phyloP scores from a whole-genome alignment of 2,888 invertebrate genomes.

The Cantharis rufa region DNA sequence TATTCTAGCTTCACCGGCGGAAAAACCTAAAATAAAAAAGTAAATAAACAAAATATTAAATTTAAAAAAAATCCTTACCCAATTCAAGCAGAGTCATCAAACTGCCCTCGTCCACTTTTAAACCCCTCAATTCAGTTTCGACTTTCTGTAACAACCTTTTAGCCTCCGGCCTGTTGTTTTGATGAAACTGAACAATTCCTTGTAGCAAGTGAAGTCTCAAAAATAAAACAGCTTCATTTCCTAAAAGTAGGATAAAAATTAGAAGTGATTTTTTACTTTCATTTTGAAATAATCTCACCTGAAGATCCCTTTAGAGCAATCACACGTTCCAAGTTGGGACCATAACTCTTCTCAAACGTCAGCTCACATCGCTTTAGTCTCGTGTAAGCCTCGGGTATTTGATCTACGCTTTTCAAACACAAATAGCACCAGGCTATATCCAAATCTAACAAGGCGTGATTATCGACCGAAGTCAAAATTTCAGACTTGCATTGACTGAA shows the following conservation, averaged over 20 bases:
- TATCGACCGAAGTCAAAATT: constrained; percentile 74
- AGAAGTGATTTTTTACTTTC: neutral
- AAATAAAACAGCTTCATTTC: constrained; percentile 73
- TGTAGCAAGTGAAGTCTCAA: constrained; percentile 80
- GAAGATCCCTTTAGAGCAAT: constrained; percentile 64
- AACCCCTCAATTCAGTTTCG: constrained; percentile 64
- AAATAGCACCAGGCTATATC: constrained; percentile 92
- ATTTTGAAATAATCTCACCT: constrained; percentile 51
- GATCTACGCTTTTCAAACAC: constrained; percentile 70
- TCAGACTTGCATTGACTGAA: constrained; percentile 71
- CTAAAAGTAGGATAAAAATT: constrained; percentile 47
- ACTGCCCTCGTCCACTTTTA: constrained; percentile 65
- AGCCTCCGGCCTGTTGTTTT: constrained; percentile 70
- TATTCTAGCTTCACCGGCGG: constrained; percentile 68
- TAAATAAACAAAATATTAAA: neutral
- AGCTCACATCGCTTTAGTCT: constrained; percentile 70
- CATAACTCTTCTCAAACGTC: constrained; percentile 68
- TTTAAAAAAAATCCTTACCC: constrained; percentile 51
- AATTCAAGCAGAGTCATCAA: constrained; percentile 62
- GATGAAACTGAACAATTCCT: constrained; percentile 78
- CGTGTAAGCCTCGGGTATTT: constrained; percentile 73
- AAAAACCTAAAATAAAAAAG: constrained; percentile 60
- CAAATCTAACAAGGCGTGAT: constrained; percentile 80
- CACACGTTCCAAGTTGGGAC: constrained; percentile 65
- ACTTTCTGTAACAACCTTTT: constrained; percentile 64